A percentile compares a stretch with the other conserved stretches of the same genome.
phyloP scores from a whole-genome alignment of 2,113 vertebrate species.

The Muntiacus muntjak region DNA sequence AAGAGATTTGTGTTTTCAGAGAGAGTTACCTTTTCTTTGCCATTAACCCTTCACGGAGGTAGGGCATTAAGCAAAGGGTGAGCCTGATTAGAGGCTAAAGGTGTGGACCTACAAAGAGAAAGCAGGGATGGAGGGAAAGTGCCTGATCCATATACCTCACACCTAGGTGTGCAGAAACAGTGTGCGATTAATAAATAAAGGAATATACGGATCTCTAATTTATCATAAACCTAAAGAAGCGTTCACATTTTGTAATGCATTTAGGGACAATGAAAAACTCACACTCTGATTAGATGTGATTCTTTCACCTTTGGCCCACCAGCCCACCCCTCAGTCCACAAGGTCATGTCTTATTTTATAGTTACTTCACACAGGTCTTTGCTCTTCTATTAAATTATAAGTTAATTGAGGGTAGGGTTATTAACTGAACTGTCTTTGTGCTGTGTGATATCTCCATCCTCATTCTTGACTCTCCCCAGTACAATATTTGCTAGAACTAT shows the following conservation, averaged over 20 bases:
- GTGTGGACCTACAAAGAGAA: not conserved
- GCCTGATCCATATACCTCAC: accelerated
- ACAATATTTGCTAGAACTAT: not conserved
- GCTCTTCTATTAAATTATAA: not conserved
- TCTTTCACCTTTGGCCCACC: not conserved
- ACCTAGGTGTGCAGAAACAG: not conserved
- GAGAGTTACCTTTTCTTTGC: not conserved
- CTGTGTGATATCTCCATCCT: not conserved
- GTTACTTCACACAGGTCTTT: not conserved
- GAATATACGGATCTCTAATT: not conserved
- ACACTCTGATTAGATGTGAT: too few species aligned
- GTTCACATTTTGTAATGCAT: not conserved
- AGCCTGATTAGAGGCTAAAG: not conserved
- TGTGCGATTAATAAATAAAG: not conserved
- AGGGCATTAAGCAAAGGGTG: not conserved
- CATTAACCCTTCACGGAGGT: not conserved
- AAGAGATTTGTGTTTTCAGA: not conserved
- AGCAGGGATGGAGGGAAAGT: not conserved
- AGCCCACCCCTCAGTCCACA: not conserved
- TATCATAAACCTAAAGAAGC: not conserved
- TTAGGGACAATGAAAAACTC: too few species aligned
- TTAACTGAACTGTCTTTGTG: not conserved
- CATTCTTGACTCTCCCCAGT: not conserved
- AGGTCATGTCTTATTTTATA: not conserved
- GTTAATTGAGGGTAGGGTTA: not conserved